Conservation (phyloP, 2,113 vertebrate species). For the Archilochus colubris region DNA sequence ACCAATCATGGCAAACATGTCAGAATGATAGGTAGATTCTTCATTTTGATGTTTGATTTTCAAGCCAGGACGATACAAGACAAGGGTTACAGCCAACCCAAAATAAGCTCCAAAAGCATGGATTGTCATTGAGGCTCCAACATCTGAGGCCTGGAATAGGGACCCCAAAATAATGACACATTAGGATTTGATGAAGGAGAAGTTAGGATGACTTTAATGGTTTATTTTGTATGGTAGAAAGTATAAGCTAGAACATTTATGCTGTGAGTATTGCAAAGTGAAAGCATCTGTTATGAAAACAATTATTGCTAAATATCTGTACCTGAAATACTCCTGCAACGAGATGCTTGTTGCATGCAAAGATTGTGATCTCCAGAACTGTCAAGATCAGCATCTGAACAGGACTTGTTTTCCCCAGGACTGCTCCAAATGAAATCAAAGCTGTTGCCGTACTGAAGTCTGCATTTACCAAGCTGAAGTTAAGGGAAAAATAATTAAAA, state of each 20-base stretch:
- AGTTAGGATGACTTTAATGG: not conserved
- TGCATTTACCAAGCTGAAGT: slow-evolving; percentile 90
- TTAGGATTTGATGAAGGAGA: not conserved
- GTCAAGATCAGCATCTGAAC: slow-evolving; percentile 93
- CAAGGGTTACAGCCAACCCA: slow-evolving; percentile 84
- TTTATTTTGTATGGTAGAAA: not conserved
- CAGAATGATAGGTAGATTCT: slow-evolving; percentile 90
- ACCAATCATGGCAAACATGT: slow-evolving; percentile 97
- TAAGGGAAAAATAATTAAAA: not conserved
- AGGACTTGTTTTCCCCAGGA: slow-evolving; percentile 94
- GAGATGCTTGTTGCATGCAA: slow-evolving; percentile 87
- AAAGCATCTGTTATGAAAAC: not conserved
- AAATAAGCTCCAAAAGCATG: slow-evolving; percentile 96
- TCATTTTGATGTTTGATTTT: slow-evolving; percentile 83
- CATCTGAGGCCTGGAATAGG: slow-evolving; percentile 83
- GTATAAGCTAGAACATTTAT: not conserved
- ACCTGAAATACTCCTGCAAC: slow-evolving; percentile 75
- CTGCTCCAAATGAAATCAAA: slow-evolving; percentile 94
- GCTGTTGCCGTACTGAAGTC: slow-evolving; percentile 96
- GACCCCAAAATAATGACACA: not conserved
- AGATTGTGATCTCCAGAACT: slow-evolving; percentile 88
- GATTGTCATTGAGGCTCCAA: slow-evolving; percentile 95
- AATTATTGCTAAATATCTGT: not conserved
- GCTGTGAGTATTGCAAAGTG: not conserved
- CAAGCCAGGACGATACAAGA: slow-evolving; percentile 86